Percentiles rank a stretch among this genome's conserved stretches.
These are phyloP conservation scores for Chionodraco myersi DNA, from an alignment of 2,113 vertebrate species.

Conservation along the genomic window DNA sequence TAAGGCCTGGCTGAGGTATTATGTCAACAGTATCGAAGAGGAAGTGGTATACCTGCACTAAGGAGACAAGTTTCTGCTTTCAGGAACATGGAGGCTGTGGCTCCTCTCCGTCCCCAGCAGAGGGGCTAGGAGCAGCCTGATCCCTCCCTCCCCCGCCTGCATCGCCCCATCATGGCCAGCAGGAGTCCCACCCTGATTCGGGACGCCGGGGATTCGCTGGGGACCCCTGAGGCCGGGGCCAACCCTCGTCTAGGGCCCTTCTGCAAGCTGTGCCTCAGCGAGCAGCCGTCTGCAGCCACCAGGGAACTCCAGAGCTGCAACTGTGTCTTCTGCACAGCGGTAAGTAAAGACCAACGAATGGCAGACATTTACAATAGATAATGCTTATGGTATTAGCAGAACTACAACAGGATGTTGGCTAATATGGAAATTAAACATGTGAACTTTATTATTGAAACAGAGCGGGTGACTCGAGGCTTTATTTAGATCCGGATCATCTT, in stretches of 20 bases:
- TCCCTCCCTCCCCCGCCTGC: slow-evolving; percentile 13
- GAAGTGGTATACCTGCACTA: not conserved
- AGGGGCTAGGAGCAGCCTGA: slow-evolving; percentile 57
- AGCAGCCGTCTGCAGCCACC: slow-evolving; percentile 86
- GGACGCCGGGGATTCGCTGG: slow-evolving; percentile 55
- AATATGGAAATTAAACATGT: not conserved
- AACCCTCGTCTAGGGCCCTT: slow-evolving; percentile 70
- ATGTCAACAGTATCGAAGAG: not conserved
- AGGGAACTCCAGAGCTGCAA: slow-evolving; percentile 88
- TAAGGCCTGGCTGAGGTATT: not conserved
- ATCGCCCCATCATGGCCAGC: slow-evolving; percentile 77
- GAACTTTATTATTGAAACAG: not conserved
- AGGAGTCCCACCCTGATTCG: slow-evolving; percentile 69
- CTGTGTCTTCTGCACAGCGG: slow-evolving; percentile 91
- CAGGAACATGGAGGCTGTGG: slow-evolving; percentile 71
- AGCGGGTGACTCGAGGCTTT: not conserved
- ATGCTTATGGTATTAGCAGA: not conserved
- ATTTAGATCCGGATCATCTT: not conserved
- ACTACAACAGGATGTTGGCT: too few species aligned
- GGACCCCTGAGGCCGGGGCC: not conserved
- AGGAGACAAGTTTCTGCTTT: slow-evolving; percentile 34
- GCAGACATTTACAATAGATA: not conserved
- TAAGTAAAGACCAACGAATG: slow-evolving; percentile 70
- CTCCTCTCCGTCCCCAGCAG: slow-evolving; percentile 39
- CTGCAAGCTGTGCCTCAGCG: slow-evolving; percentile 94